Evolutionary conservation across 2,797 vertebrate species (phyloP).

Genomic region (Mergus octosetaceus): DNA sequence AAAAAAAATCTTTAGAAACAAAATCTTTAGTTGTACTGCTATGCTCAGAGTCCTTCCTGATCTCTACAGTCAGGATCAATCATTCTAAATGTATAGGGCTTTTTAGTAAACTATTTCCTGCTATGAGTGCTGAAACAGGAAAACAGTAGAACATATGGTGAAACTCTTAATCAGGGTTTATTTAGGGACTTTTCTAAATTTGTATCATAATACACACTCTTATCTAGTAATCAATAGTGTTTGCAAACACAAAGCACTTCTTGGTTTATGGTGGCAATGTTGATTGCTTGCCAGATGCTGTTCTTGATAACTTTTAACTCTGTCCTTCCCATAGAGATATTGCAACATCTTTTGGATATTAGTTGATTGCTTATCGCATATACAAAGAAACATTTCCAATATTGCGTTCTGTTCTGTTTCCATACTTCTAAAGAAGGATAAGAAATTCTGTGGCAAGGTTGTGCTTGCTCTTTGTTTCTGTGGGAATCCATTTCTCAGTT

Average conservation of each 20-base stretch:
- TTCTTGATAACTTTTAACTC: neutral
- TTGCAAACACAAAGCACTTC: neutral
- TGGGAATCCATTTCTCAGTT: neutral
- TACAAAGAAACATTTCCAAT: neutral
- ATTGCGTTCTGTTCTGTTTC: neutral
- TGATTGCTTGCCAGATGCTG: neutral
- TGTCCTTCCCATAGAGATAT: neutral
- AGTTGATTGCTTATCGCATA: neutral
- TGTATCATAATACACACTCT: neutral
- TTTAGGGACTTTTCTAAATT: neutral
- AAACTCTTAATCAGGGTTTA: neutral
- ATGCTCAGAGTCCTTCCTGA: neutral
- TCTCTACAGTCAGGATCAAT: neutral
- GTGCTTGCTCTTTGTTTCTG: neutral
- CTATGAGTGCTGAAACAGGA: neutral
- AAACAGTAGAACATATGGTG: neutral
- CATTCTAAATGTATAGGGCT: neutral
- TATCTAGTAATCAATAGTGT: neutral
- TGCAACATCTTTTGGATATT: neutral
- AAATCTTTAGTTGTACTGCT: neutral
- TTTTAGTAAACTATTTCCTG: neutral
- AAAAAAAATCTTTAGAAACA: neutral
- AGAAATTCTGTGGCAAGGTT: neutral
- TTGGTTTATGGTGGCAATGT: neutral
- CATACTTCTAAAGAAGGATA: neutral